Evolutionary conservation across 2,797 vertebrate genomes (phyloP), one percentile per base, ranked within the genome.

Genomic region (Tamandua tetradactyla): DNA sequence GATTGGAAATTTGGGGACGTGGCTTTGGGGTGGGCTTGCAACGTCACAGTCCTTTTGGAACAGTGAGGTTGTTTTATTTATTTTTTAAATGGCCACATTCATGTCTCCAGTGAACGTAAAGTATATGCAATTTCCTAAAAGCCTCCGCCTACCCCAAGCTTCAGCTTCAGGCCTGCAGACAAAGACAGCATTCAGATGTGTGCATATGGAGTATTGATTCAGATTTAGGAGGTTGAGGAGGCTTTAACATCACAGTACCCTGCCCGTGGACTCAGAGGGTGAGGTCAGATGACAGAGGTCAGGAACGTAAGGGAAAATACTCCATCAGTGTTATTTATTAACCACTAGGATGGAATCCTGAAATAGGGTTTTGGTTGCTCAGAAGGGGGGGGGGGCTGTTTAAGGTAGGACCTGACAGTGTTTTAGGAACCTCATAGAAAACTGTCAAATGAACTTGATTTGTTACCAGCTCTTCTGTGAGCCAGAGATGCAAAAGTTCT

Each of bases 321-420:
- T 75, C 49, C 49, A 4, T 62, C 6, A 0, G 0, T 91, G 76
- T 93, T 96, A 84, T 23, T 96, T 96, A 96, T 97, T 97, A 97
- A 96, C 89, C 72, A 32, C 17, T 11, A 64, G 52, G 66, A 55
- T 61, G 40, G 87, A 83, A 81, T 92, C n/a, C n/a, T 87, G 66
- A 75, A 87, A 76, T 83, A 64, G 52, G 13, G 52, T n/a, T 94
- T 69, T 76, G 90, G 57, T 57, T 20, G 47, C 27, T 76, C 40
- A n/a, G 57, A 71, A 87, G 74, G 66, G 90, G 93, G 89, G n/a
- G 35, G 87, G 42, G 5, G 5, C 40, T 68, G 40, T 59, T 35
- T 47, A 11, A 76, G 37, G 66, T 27, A 52, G 59, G 22, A 17
- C 37, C 4, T 3, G 42, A 83, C 32, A 71, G 59, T 75, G 69